Conservation (phyloP, 2,113 vertebrate genomes). For the Myrmophylax atrothorax region DNA sequence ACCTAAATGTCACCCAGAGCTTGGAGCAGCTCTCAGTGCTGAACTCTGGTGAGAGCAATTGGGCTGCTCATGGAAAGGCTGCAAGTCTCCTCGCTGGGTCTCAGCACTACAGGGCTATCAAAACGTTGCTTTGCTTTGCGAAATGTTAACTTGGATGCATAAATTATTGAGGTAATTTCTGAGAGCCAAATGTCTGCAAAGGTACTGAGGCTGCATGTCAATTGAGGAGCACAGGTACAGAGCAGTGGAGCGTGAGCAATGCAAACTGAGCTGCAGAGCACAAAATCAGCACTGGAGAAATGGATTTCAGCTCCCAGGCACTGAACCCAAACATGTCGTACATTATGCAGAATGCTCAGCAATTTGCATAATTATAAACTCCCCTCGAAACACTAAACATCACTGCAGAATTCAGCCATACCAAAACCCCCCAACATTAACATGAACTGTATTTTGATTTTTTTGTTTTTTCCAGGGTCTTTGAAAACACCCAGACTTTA, state of each 20-base stretch:
- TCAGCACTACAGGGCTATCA: not conserved
- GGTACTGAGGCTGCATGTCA: constrained; percentile 8
- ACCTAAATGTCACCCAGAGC: not conserved
- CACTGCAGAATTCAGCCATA: constrained; percentile 56
- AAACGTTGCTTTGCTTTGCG: constrained; percentile 41
- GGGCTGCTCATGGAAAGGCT: not conserved
- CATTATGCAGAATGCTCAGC: constrained; percentile 60
- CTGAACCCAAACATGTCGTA: constrained; percentile 67
- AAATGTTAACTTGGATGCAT: not conserved
- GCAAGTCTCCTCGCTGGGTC: not conserved
- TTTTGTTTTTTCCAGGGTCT: constrained; percentile 62
- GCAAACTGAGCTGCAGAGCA: not conserved
- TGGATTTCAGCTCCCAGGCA: constrained; percentile 43
- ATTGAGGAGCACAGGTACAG: not conserved
- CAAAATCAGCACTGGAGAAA: constrained; percentile 29
- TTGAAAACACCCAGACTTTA: constrained; percentile 19
- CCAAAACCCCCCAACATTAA: constrained; percentile 46
- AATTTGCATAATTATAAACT: constrained; percentile 79
- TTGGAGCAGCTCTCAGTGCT: not conserved
- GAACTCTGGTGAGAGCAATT: not conserved
- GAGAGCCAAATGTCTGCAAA: not conserved
- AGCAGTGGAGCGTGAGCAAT: not conserved
- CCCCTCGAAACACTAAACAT: constrained; percentile 72
- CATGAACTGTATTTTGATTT: constrained; percentile 65
- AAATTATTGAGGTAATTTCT: constrained; percentile 36